Conservation (phyloP, 2,888 invertebrate species). For the Epinotia brunnichana region DNA sequence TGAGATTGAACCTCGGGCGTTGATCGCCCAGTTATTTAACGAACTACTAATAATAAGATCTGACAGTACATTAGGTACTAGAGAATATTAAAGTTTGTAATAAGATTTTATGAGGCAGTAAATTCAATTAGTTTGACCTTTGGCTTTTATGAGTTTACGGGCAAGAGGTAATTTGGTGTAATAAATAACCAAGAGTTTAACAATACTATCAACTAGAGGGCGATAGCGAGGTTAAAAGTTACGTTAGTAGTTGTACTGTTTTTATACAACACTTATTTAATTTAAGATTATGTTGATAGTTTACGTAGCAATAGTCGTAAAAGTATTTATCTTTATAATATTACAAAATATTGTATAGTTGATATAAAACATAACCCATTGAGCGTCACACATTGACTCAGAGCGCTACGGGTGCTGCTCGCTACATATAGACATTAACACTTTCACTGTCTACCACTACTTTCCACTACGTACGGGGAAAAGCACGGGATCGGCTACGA, state of each 20-base stretch:
- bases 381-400: too few relatives aligned
- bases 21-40: too few relatives aligned
- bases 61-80: neutral
- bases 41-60: neutral
- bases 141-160: constrained; percentile 2
- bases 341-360: too few relatives aligned
- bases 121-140: constrained; percentile 5
- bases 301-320: neutral
- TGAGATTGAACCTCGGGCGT: too few relatives aligned
- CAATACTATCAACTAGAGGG: neutral
- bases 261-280: neutral
- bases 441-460: too few relatives aligned
- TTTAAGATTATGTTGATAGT: neutral
- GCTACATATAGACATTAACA: too few relatives aligned
- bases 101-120: neutral
- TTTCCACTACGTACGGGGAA: too few relatives aligned
- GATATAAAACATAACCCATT: too few relatives aligned
- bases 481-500: too few relatives aligned
- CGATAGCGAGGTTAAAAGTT: neutral
- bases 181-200: neutral
- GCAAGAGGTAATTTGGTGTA: neutral
- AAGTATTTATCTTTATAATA: too few relatives aligned
- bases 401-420: too few relatives aligned
- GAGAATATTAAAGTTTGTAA: neutral
- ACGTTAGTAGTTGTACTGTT: neutral